Evolutionary conservation across 2,888 invertebrate species (phyloP), one percentile per base, ranked within the genome.

Genomic region (Endotricha flammealis): DNA sequence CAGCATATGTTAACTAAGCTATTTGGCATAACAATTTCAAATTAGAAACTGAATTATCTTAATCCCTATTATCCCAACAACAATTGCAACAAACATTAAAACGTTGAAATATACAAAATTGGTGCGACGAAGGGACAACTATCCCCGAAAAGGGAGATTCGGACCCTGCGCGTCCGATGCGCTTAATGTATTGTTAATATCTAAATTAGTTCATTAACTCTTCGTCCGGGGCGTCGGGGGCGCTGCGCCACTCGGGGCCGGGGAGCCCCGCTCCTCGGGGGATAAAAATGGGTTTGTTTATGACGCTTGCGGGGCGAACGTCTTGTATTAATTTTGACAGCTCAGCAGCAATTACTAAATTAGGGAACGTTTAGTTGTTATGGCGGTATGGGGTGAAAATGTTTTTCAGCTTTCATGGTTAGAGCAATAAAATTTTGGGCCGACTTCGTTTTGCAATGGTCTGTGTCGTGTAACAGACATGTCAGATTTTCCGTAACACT

Each of bases 121-220:
- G 41, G 39, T 25, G 12, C 8, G 12, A 7, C 30, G 24, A 3
- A 36, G 36, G 46, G 46, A 28, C 42, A 28, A 33, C 38, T 42
- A 43, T 45, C 27, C 27, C 27, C 10, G 6, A 12, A 11, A 12
- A 27, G 27, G 27, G 27, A 11, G 20, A 20, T 7, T 20, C 20
- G 20, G 20, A 20, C 12, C 12, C 10, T 11, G 25, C 49, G 70
- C 80, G 79, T 71, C 82, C 80, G 79, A 76, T 81, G 82, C 68
- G 71, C 64, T 75, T 82, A 82, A 83, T 85, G 82, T 83, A 76
- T 81, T 80, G 83, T 86, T 85, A 80, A 86, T 86, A 85, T 85
- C 82, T 64, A 78, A 77, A 85, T 85, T 83, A 85, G 79, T 83
- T 82, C 79, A 85, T 85, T 85, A 85, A 83, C 85, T 81, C 76